Percentiles rank a stretch among this genome's conserved stretches.
Conservation (phyloP, 2,888 invertebrate genomes). For the Mythimna albipuncta region DNA sequence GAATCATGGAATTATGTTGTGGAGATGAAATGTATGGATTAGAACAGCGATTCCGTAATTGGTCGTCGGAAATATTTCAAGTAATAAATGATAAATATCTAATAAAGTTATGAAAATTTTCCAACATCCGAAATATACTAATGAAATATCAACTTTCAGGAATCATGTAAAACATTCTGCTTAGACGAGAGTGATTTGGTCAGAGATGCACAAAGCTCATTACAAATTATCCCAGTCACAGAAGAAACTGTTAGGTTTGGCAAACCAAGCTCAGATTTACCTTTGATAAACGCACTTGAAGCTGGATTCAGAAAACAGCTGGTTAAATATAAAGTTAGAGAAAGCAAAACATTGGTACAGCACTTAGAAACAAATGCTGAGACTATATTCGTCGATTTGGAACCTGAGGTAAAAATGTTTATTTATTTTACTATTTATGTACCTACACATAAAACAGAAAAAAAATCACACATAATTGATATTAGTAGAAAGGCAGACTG, state of each 20-base stretch:
- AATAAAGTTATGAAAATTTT: not conserved
- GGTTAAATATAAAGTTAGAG: slow-evolving; percentile 88
- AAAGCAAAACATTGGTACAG: slow-evolving; percentile 91
- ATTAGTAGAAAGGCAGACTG: no score
- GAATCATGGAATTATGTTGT: slow-evolving; percentile 94
- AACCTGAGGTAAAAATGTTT: slow-evolving; percentile 79
- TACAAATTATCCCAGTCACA: slow-evolving; percentile 93
- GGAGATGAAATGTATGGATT: slow-evolving; percentile 99
- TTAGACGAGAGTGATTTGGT: slow-evolving; percentile 96
- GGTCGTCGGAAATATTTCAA: slow-evolving; percentile 97
- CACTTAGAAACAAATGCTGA: slow-evolving; percentile 86
- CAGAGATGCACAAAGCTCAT: slow-evolving; percentile 94
- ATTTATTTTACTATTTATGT: no score
- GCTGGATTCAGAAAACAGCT: slow-evolving; percentile 82
- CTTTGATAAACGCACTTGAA: slow-evolving; percentile 79
- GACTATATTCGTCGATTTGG: slow-evolving; percentile 91
- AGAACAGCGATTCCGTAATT: slow-evolving; percentile 97
- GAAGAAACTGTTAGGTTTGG: slow-evolving; percentile 94
- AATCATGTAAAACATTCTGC: slow-evolving; percentile 98
- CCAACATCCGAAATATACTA: not conserved
- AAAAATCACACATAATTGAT: no score
- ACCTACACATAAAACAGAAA: no score
- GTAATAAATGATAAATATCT: slow-evolving; percentile 83
- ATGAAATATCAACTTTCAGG: slow-evolving; percentile 82
- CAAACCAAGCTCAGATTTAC: slow-evolving; percentile 81